A percentile compares a stretch with the other conserved stretches of the same genome.
phyloP scores from a whole-genome alignment of 1,140 invertebrate genomes.

The Agrilus planipennis region DNA sequence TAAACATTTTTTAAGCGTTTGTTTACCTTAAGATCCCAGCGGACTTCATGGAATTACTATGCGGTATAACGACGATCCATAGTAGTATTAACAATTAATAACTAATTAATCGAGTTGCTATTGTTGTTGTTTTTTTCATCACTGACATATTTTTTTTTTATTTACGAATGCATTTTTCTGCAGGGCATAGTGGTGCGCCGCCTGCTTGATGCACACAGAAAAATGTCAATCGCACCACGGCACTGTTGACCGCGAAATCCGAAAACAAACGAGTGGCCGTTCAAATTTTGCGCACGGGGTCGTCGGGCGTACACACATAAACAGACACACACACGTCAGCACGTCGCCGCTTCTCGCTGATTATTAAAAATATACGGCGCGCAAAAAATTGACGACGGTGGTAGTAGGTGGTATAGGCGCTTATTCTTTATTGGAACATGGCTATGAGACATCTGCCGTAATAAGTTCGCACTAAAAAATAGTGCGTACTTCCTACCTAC shows the following conservation, averaged over 20 bases:
- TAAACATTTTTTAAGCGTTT: too few species aligned
- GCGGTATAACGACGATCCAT: too few species aligned
- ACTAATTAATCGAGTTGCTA: not conserved
- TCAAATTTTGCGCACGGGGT: slow-evolving; percentile 14
- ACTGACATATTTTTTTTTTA: slow-evolving; percentile 4
- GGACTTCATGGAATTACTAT: too few species aligned
- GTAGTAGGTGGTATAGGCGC: too few species aligned
- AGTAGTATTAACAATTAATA: too few species aligned
- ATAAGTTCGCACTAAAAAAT: slow-evolving; percentile 38
- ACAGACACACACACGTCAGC: slow-evolving; percentile 15
- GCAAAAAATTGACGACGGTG: slow-evolving; percentile 32
- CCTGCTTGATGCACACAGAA: too few species aligned
- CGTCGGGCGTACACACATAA: too few species aligned
- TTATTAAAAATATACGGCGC: slow-evolving; percentile 36
- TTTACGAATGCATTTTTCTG: slow-evolving; percentile 12
- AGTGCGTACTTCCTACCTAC: slow-evolving; percentile 33
- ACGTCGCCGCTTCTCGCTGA: slow-evolving; percentile 24
- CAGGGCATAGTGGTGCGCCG: slow-evolving; percentile 13
- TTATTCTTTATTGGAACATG: slow-evolving; percentile 38
- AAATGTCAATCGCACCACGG: slow-evolving; percentile 19
- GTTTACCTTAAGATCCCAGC: too few species aligned
- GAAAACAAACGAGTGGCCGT: slow-evolving; percentile 10
- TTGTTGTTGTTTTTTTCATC: not conserved
- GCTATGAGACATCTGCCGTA: slow-evolving; percentile 38
- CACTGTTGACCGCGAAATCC: slow-evolving; percentile 21